These are phyloP conservation scores for rat (Rattus norvegicus) DNA, from an alignment of 2,113 vertebrate genomes.

Conservation along the genomic window DNA sequence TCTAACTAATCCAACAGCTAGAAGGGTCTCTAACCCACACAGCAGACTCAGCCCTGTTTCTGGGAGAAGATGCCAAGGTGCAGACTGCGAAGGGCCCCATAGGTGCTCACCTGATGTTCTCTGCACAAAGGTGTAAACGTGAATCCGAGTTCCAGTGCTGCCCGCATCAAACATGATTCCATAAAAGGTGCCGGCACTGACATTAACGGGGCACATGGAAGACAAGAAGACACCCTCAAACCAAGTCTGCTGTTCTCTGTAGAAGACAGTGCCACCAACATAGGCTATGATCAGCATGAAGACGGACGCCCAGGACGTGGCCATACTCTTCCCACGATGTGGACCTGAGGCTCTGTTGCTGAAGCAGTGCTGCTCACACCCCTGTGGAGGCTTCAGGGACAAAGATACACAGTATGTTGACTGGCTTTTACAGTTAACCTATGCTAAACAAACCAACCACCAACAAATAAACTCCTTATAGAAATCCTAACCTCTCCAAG, in stretches of 20 bases:
- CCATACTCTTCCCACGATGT: slow-evolving; percentile 84
- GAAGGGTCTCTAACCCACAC: slow-evolving; percentile 24
- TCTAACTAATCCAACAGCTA: slow-evolving; percentile 15
- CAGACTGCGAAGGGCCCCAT: neutral
- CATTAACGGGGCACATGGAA: slow-evolving; percentile 86
- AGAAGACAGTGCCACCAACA: slow-evolving; percentile 86
- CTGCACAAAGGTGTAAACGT: slow-evolving; percentile 98
- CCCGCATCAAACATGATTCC: slow-evolving; percentile 99
- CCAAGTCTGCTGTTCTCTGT: slow-evolving; percentile 90
- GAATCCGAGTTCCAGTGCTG: slow-evolving; percentile 97
- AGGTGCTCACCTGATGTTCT: slow-evolving; percentile 89
- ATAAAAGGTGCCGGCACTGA: slow-evolving; percentile 88
- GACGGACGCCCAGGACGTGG: slow-evolving; percentile 81
- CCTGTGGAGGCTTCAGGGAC: slow-evolving; percentile 66
- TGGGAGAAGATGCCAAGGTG: neutral
- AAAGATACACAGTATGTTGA: slow-evolving; percentile 66
- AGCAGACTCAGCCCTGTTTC: neutral
- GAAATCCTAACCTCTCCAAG: slow-evolving; percentile 15
- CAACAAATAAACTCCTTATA: neutral
- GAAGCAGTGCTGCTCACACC: slow-evolving; percentile 57
- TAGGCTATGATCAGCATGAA: slow-evolving; percentile 82
- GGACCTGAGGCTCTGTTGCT: slow-evolving; percentile 50
- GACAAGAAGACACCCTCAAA: slow-evolving; percentile 92
- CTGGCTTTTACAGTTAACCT: slow-evolving; percentile 53
- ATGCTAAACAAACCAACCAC: neutral